Conservation (phyloP, 2,888 invertebrate genomes). For the Caradrina clavipalpis region DNA sequence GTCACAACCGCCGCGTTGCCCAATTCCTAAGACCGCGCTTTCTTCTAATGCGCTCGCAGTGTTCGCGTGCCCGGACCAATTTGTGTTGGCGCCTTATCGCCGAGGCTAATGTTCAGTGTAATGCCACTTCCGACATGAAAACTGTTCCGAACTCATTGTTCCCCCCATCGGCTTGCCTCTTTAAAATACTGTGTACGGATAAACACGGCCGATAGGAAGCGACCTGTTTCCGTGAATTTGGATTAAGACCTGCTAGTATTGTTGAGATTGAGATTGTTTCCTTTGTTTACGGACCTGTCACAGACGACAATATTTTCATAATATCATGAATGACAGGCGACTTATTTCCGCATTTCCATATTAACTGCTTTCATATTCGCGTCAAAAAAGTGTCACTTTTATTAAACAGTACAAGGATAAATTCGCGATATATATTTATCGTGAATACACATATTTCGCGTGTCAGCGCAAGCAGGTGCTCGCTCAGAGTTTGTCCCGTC, state of each 20-base stretch:
- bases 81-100: conserved; percentile 88
- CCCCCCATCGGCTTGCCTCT: conserved; percentile 70
- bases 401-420: conserved; percentile 74
- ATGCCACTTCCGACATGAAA: conserved; percentile 89
- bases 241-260: conserved; percentile 64
- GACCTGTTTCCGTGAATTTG: conserved; percentile 71
- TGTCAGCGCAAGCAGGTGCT: conserved; percentile 83
- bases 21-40: conserved; percentile 67
- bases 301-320: conserved; percentile 25
- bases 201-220: conserved; percentile 71
- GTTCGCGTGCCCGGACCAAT: conserved; percentile 86
- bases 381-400: conserved; percentile 71
- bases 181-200: conserved; percentile 75
- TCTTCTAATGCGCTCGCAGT: conserved; percentile 72
- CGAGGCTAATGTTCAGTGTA: conserved; percentile 87
- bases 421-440: conserved; percentile 69
- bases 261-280: conserved; percentile 59
- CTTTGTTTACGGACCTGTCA: conserved; percentile 45
- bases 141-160: conserved; percentile 83
- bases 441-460: conserved; percentile 74
- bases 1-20: conserved; percentile 54
- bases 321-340: conserved; percentile 16
- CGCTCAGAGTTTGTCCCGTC: conserved; percentile 82
- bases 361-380: conserved; percentile 50
- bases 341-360: conserved; percentile 40